These are phyloP conservation scores for Herminia tarsipennalis DNA, from an alignment of 2,888 invertebrate genomes.

Conservation along the genomic window DNA sequence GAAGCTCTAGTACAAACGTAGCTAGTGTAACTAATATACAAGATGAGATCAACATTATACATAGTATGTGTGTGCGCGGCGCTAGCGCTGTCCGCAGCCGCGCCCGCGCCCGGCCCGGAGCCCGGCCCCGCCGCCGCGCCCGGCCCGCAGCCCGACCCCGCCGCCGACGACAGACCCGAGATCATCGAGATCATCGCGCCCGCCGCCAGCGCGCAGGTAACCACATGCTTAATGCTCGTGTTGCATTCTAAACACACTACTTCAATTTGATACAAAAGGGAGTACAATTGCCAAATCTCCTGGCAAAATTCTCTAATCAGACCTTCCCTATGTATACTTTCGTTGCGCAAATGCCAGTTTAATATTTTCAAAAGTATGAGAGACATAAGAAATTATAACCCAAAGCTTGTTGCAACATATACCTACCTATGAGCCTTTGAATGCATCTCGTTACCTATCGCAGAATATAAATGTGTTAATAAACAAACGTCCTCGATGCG, in stretches of 20 bases:
- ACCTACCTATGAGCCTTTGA: background rate
- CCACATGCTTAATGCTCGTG: background rate
- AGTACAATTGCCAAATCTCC: no score
- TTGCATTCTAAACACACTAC: no score
- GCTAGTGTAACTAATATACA: slow-evolving; percentile 7
- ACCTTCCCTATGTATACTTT: no score
- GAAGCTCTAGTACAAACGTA: background rate
- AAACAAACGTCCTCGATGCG: slow-evolving; percentile 28
- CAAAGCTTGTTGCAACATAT: background rate
- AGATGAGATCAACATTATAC: slow-evolving; percentile 61
- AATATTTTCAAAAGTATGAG: no score
- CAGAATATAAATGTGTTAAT: slow-evolving; percentile 11
- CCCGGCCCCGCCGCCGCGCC: slow-evolving; percentile 54
- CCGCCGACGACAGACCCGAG: slow-evolving; percentile 71
- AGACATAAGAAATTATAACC: no score
- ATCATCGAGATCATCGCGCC: slow-evolving; percentile 84
- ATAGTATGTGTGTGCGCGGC: slow-evolving; percentile 53
- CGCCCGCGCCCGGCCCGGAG: slow-evolving; percentile 53
- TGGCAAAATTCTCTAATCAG: no score
- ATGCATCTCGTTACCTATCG: slow-evolving; percentile 4
- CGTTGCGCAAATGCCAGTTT: no score
- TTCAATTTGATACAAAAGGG: background rate
- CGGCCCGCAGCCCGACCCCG: slow-evolving; percentile 52
- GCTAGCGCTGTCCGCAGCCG: slow-evolving; percentile 43
- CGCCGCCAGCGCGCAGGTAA: slow-evolving; percentile 78